Evolutionary conservation across 2,888 invertebrate species (phyloP).

Genomic region (Phoronis australis): DNA sequence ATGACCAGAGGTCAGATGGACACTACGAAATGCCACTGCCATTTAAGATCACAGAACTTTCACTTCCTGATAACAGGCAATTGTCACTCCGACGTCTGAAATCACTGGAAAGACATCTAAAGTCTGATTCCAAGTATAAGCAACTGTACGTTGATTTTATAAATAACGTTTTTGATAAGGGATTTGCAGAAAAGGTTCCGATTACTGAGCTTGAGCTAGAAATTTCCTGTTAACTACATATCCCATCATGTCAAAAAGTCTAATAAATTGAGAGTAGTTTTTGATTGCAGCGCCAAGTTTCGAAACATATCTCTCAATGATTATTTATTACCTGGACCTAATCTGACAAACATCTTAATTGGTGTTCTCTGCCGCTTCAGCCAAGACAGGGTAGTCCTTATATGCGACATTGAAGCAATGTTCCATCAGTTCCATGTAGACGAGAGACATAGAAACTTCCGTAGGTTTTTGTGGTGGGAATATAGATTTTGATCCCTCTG

Average conservation of each 20-base stretch:
- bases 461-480: constrained; percentile 7
- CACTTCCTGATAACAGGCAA: constrained; percentile 5
- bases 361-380: constrained; percentile 9
- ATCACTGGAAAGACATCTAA: background rate
- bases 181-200: constrained; percentile 7
- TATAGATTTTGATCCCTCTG: background rate
- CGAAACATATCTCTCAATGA: constrained; percentile 5
- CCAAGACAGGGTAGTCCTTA: constrained; percentile 5
- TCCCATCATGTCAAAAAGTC: constrained; percentile 7
- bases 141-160: constrained; percentile 4
- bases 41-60: background rate
- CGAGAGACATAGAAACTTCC: constrained; percentile 1
- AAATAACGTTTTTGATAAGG: constrained; percentile 2
- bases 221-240: constrained; percentile 2
- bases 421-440: constrained; percentile 6
- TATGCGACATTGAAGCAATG: constrained; percentile 9
- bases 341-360: constrained; percentile 3
- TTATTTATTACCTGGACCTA: constrained; percentile 8
- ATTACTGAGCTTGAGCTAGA: background rate
- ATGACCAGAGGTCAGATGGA: background rate
- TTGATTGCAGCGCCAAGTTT: constrained; percentile 4
- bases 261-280: constrained; percentile 7
- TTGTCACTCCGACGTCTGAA: constrained; percentile 1
- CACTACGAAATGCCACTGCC: constrained; percentile 7
- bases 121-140: background rate